Evolutionary conservation across 2,113 vertebrate species (phyloP).

Genomic region (Myiozetetes cayanensis): DNA sequence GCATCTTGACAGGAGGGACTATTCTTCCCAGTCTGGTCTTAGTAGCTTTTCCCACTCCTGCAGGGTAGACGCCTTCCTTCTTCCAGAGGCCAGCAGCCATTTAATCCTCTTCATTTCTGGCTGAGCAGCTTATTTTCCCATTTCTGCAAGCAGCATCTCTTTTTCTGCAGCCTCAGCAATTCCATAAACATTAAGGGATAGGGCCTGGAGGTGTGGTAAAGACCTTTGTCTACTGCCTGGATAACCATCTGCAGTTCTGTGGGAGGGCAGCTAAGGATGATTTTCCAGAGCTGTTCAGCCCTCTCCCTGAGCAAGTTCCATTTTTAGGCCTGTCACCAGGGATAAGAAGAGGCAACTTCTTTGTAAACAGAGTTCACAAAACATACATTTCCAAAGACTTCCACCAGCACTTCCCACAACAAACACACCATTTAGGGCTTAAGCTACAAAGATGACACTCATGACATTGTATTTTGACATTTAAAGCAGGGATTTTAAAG

Average conservation of each 20-base stretch:
- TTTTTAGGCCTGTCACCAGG: constrained; percentile 9
- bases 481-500: background rate
- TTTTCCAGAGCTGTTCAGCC: background rate
- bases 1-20: background rate
- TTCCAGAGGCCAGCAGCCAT: background rate
- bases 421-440: background rate
- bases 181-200: background rate
- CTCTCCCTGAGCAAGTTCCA: background rate
- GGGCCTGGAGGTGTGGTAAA: background rate
- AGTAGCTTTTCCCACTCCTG: background rate
- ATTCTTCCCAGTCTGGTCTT: background rate
- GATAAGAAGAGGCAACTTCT: background rate
- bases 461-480: background rate
- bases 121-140: background rate
- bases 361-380: background rate
- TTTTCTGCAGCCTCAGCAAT: background rate
- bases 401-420: background rate
- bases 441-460: background rate
- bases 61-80: background rate
- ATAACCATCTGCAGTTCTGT: background rate
- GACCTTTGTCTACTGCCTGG: background rate
- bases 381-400: background rate
- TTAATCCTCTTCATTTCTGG: background rate
- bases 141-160: background rate
- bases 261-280: background rate